Evolutionary conservation across 2,888 invertebrate genomes (phyloP).

Genomic region (Ophion ventricosus): DNA sequence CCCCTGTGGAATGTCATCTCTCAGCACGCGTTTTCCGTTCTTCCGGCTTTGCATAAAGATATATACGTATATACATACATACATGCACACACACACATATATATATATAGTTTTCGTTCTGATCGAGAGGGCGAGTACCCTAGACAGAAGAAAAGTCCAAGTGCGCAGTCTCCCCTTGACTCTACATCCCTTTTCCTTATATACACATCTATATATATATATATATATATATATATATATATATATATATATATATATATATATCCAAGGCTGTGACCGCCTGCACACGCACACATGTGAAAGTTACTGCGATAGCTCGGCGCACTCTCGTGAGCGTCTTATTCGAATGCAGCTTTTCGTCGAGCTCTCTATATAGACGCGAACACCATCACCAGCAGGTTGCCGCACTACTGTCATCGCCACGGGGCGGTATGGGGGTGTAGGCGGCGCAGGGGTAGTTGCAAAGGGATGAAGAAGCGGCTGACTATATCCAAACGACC

Average conservation of each 20-base stretch:
- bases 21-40: constrained; percentile 53
- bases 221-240: neutral
- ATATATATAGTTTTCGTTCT: constrained; percentile 20
- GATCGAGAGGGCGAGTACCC: constrained; percentile 40
- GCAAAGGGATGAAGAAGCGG: constrained; percentile 65
- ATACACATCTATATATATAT: neutral
- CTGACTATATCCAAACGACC: constrained; percentile 53
- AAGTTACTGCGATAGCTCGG: constrained; percentile 17
- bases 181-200: neutral
- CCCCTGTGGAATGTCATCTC: constrained; percentile 56
- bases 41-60: constrained; percentile 14
- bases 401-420: constrained; percentile 62
- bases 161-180: constrained; percentile 72
- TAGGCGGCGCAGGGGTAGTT: constrained; percentile 34
- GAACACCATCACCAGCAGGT: constrained; percentile 38
- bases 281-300: constrained; percentile 10
- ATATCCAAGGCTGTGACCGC: neutral
- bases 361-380: constrained; percentile 16
- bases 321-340: constrained; percentile 45
- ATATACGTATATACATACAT: neutral
- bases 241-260: no score
- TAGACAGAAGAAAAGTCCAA: constrained; percentile 53
- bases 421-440: neutral
- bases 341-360: constrained; percentile 60
- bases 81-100: neutral